Conservation (phyloP, 2,888 invertebrate genomes). For the Eubasilissa splendida region DNA sequence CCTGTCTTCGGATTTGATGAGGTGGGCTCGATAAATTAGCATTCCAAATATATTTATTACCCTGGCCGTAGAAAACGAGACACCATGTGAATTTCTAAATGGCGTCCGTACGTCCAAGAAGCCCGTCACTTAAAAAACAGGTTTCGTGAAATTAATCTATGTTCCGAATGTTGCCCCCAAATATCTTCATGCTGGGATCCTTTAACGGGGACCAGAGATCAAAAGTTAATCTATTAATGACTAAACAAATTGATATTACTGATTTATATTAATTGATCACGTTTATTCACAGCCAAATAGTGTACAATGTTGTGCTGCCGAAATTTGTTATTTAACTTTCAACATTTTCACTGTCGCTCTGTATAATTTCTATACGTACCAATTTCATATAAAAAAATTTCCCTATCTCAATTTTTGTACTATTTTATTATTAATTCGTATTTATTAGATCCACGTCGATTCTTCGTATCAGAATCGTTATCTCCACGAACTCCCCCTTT, state of each 20-base stretch:
- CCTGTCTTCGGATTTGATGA: conserved; percentile 36
- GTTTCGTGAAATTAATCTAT: conserved; percentile 11
- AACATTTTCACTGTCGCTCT: too few relatives aligned
- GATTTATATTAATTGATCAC: conserved; percentile 15
- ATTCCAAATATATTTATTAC: conserved; percentile 39
- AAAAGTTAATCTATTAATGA: conserved; percentile 32
- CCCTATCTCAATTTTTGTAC: too few relatives aligned
- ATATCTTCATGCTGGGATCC: conserved; percentile 14
- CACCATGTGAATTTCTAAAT: conserved; percentile 24
- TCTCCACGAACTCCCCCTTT: too few relatives aligned
- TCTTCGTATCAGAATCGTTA: too few relatives aligned
- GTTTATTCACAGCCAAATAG: too few relatives aligned
- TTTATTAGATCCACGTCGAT: too few relatives aligned
- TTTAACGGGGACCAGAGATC: conserved; percentile 14
- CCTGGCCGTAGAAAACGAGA: conserved; percentile 15
- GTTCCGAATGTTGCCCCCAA: conserved; percentile 8
- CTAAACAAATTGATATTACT: conserved; percentile 13
- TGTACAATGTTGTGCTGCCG: too few relatives aligned
- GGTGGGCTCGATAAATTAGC: conserved; percentile 47
- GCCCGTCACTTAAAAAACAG: conserved; percentile 20
- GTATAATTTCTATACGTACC: too few relatives aligned
- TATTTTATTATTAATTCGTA: too few relatives aligned
- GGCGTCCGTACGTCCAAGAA: not conserved
- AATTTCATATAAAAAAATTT: too few relatives aligned
- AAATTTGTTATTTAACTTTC: too few relatives aligned